These are phyloP conservation scores for Collichthys lucidus DNA, from an alignment of 2,113 vertebrate species.

Conservation along the genomic window DNA sequence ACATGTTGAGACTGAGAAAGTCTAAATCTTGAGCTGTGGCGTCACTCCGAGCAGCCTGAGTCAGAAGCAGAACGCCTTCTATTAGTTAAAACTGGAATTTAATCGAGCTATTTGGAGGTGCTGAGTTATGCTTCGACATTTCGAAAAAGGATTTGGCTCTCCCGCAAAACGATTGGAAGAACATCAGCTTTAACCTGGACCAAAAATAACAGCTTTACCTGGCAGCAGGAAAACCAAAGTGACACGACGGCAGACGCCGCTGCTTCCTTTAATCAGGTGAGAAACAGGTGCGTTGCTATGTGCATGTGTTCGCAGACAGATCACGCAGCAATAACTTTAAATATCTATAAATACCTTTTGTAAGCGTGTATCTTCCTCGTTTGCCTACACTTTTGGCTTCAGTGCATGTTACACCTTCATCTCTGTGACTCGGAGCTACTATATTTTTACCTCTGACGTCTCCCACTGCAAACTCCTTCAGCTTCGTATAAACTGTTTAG, in stretches of 20 bases:
- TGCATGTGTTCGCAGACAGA: not conserved
- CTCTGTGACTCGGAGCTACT: not conserved
- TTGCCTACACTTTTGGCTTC: constrained; percentile 3
- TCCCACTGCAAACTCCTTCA: not conserved
- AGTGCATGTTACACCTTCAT: not conserved
- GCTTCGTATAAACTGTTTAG: not conserved
- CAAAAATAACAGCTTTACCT: constrained; percentile 35
- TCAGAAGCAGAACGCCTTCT: constrained; percentile 30
- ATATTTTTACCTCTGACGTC: not conserved
- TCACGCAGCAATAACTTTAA: not conserved
- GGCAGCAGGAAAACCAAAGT: constrained; percentile 20
- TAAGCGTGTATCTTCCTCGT: not conserved
- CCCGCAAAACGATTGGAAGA: constrained; percentile 31
- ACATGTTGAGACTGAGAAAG: not conserved
- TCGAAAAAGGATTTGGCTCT: constrained; percentile 36
- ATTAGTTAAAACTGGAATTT: constrained; percentile 19
- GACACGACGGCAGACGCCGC: constrained; percentile 2
- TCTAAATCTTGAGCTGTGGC: not conserved
- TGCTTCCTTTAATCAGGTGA: not conserved
- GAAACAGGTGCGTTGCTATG: not conserved
- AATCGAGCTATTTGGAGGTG: constrained; percentile 31
- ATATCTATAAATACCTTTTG: not conserved
- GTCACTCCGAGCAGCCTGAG: constrained; percentile 27
- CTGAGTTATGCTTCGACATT: constrained; percentile 14
- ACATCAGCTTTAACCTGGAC: constrained; percentile 15